Evolutionary conservation across 1,140 invertebrate genomes (phyloP).

Genomic region (Aphelinus certus): DNA sequence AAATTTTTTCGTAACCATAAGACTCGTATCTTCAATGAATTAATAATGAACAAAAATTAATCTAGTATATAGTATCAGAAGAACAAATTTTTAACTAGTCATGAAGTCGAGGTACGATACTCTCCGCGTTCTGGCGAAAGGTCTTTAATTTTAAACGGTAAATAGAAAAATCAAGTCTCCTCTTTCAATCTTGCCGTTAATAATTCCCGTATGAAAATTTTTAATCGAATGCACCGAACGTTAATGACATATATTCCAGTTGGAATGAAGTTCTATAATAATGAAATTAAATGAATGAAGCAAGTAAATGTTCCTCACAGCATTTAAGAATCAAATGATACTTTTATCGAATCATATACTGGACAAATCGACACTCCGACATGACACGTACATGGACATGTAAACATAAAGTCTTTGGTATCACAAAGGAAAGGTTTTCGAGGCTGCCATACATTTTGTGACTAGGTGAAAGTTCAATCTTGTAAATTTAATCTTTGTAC

Average conservation of each 20-base stretch:
- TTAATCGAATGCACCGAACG: constrained; percentile 50
- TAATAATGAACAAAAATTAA: constrained; percentile 11
- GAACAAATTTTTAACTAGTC: constrained; percentile 54
- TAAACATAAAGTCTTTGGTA: constrained; percentile 52
- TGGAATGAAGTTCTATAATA: no score
- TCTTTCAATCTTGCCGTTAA: constrained; percentile 41
- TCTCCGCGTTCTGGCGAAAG: constrained; percentile 47
- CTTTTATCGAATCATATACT: constrained; percentile 51
- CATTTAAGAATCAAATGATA: constrained; percentile 67
- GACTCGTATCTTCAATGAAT: neutral
- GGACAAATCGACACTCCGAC: constrained; percentile 34
- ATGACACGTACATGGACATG: constrained; percentile 40
- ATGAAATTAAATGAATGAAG: constrained; percentile 55
- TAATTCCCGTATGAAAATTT: constrained; percentile 46
- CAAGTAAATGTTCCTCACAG: constrained; percentile 68
- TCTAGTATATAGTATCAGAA: constrained; percentile 8
- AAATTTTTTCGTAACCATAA: constrained; percentile 15
- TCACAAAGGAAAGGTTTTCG: constrained; percentile 58
- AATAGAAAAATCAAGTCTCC: constrained; percentile 30
- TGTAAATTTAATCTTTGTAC: constrained; percentile 60
- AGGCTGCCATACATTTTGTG: constrained; percentile 45
- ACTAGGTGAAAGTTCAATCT: constrained; percentile 51
- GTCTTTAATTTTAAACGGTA: constrained; percentile 37
- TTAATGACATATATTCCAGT: constrained; percentile 51
- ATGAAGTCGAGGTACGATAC: constrained; percentile 49